Evolutionary conservation across 2,888 invertebrate genomes (phyloP), one percentile per base, ranked within the genome.

Genomic region (Platycheirus albimanus): DNA sequence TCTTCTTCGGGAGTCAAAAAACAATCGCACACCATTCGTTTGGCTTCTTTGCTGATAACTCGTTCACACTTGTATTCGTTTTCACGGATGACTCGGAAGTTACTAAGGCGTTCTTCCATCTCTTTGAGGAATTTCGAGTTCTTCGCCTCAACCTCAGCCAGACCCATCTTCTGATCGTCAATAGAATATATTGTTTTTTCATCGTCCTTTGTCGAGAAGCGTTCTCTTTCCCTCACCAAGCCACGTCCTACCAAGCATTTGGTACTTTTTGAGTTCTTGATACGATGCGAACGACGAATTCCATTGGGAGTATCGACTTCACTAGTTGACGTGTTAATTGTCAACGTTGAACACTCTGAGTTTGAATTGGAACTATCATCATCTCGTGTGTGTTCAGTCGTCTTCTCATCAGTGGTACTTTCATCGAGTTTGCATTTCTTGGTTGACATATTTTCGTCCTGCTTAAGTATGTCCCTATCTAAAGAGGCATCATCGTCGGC

Each of bases 21-120:
- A 90, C 99, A 99, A 91, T 99, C 99, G 91, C 99, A 99, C 30
- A 95, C 94, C 98, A 99, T 98, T 86, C 96, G 94, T 86, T 96
- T 95, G 0, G 97, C 96, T 90, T 98, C 98, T 88, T 96, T 97
- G 90, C 96, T 97, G 76, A 95, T 94, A 89, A 95, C 95, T 89
- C 97, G 93, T 86, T 97, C 97, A 88, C 93, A 93, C 79, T 96
- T 92, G 91, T 97, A 98, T 84, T 95, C 93, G 92, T 98, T 98
- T 89, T 98, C 97, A 64, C 94, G 94, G 56, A 98, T 93, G 86
- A 94, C 93, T 80, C 95, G 94, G 90, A 96, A 98, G 87, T 95
- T 95, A 79, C 95, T 95, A 85, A 96, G 92, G 0, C 90, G 87
- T 43, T 90, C 89, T 49, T 89, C 88, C 86, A 94, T 92, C 86